These are phyloP conservation scores for Holocentrus rufus DNA, from an alignment of 2,797 vertebrate genomes.

Conservation along the genomic window DNA sequence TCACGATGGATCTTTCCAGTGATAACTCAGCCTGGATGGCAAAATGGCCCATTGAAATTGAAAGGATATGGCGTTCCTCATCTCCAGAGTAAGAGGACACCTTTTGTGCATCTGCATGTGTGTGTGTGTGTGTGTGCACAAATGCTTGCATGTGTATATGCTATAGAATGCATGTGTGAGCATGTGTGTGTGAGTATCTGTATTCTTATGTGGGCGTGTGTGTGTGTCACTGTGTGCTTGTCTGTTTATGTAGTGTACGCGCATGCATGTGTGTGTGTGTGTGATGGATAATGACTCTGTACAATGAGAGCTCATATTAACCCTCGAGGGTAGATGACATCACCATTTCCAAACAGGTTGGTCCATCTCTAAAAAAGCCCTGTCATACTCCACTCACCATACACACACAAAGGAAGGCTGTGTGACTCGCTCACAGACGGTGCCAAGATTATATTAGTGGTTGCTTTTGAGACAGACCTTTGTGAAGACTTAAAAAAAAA, in stretches of 20 bases:
- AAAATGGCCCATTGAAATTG: constrained; percentile 42
- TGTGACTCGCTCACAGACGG: constrained; percentile 28
- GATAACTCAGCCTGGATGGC: constrained; percentile 43
- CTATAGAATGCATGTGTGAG: constrained; percentile 18
- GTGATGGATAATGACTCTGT: constrained; percentile 63
- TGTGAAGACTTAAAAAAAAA: not conserved
- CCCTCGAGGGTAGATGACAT: constrained; percentile 71
- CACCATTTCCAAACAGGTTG: constrained; percentile 71
- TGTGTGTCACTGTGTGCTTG: not conserved
- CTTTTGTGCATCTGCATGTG: constrained; percentile 29
- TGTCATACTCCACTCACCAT: constrained; percentile 43
- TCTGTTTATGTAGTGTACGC: not conserved
- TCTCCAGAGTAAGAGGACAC: constrained; percentile 56
- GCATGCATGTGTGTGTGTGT: constrained; percentile 33
- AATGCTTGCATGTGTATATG: constrained; percentile 16
- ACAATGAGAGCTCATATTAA: constrained; percentile 69
- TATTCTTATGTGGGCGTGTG: not conserved
- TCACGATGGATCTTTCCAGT: constrained; percentile 38
- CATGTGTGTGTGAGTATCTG: constrained; percentile 10
- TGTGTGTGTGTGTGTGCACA: constrained; percentile 9
- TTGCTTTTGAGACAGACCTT: not conserved
- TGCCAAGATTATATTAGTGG: constrained; percentile 16
- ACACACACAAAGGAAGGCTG: constrained; percentile 10
- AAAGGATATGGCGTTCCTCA: constrained; percentile 47
- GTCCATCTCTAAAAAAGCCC: constrained; percentile 45